Conservation (phyloP, 2,888 invertebrate genomes). For the Eustalomyia histrio region DNA sequence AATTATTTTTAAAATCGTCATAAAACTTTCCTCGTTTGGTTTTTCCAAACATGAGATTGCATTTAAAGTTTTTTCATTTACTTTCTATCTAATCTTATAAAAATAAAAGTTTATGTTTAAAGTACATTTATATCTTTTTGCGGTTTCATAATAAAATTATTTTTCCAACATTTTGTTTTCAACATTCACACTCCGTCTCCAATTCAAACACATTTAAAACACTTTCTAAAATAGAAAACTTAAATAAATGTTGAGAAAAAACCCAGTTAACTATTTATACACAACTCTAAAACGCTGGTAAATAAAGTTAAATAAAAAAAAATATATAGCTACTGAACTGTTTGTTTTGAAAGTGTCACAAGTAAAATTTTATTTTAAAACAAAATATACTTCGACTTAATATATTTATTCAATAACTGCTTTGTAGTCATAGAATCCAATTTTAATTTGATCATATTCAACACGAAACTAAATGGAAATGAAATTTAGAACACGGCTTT, state of each 20-base stretch:
- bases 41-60: background rate
- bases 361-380: no score
- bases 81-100: slow-evolving; percentile 38
- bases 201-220: slow-evolving; percentile 50
- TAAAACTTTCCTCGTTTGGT: background rate
- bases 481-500: no score
- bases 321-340: no score
- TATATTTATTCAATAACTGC: no score
- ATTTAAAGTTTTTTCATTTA: slow-evolving; percentile 20
- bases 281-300: background rate
- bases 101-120: slow-evolving; percentile 57
- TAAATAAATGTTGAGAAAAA: slow-evolving; percentile 38
- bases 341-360: no score
- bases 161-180: slow-evolving; percentile 15
- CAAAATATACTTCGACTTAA: no score
- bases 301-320: background rate
- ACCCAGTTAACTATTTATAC: background rate
- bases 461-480: no score
- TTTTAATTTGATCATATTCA: no score
- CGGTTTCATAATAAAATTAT: slow-evolving; percentile 54
- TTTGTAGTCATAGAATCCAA: no score
- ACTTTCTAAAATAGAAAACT: slow-evolving; percentile 58
- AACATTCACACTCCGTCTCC: slow-evolving; percentile 3
- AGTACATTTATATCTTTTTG: slow-evolving; percentile 56
- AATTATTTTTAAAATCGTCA: background rate